Evolutionary conservation across 2,888 invertebrate species (phyloP), one percentile per base, ranked within the genome.

Genomic region (Ophioninae sp.): DNA sequence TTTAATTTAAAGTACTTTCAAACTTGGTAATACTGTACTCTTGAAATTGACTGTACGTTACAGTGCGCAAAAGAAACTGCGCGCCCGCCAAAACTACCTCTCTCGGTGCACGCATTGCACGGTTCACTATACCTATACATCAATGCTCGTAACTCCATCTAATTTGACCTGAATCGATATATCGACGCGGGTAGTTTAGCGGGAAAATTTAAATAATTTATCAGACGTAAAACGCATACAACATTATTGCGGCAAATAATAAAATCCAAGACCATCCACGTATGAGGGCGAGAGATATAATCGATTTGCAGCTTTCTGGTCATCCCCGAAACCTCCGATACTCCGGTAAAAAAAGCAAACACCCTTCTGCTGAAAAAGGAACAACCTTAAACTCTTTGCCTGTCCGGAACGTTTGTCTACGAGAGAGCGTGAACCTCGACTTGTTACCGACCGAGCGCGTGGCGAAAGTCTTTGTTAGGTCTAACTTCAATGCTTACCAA

Each of bases 191-290:
- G 13, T 13, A 30, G 21, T 37, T 37, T n/a, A 37, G 69, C 37
- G 69, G 69, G 69, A 57, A 70, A 57, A 37, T 70, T 20, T 20
- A 5, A 57, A 57, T n/a, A n/a, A 57, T 8, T 37, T 17, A 3
- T 8, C 44, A 44, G 44, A 8, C 44, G 13, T 44, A 3, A 44
- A 13, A 44, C 13, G 44, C 44, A 44, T 10, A 13, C 5, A 10
- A 44, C 13, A 10, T 44, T 13, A 13, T 30, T 30, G 10, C 3
- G 44, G 44, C 44, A 44, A 30, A 30, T 1, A 30, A 30, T 30
- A 30, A 3, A 30, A 50, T 21, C 68, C 37, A n/a, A 57, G 30
- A n/a, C 50, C 6, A 6, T 2, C 50, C 50, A 20, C n/a, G 59
- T 0, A 59, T 59, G 1, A 59, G 21, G 7, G 5, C 59, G 21